Base-by-base conservation (phyloP, 37 sponge, comb jelly and placozoan species). In the Oopsacas minuta region DNA sequence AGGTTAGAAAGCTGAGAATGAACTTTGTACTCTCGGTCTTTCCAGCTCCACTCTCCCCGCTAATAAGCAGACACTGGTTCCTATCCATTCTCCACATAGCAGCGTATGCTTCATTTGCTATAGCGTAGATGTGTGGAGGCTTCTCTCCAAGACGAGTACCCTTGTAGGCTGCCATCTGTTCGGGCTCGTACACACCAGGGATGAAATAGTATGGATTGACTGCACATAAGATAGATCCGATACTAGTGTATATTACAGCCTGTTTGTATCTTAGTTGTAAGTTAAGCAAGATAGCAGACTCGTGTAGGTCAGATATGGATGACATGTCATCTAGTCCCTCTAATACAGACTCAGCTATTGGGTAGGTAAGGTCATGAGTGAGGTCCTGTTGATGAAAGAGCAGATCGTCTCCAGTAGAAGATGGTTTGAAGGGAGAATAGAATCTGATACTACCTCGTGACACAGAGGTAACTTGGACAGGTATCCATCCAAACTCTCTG, bases 1-100 rank as follows among this genome's bases (percentile, higher is more conserved):
- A 87, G 3, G 95, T 91, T 36, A 97, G 89, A 81, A 90, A 97
- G 86, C 90, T 86, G 37, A 97, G 90, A 69, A 97, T 97, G 86
- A 94, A 91, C 89, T 97, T 97, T 23, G 99, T 93, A 36, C 92
- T 90, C 86, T 97, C 99, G 0, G 99, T 97, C 82, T 97, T 97
- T 0, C 99, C 99, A 35, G 99, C 99, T 38, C 99, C 99, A 85
- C 94, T 93, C 86, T 97, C 99, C 52, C 99, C 99, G 88, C 99
- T 96, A 83, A 96, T 96, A 37, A 96, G 90, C 7, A 94, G 94
- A 92, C 97, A 96, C 85, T 96, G 97, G 85, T 89, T 96, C 84
- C 94, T 92, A 30, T 88, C 85, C 90, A 87, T 89, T 86, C 93
- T 94, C 97, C 97, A 96, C 87, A 96, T 86, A 75, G 91, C 90